Percentiles rank a stretch among this genome's conserved stretches.
Conservation (phyloP, 2,113 vertebrate species). For the Leucoraja erinaceus region DNA sequence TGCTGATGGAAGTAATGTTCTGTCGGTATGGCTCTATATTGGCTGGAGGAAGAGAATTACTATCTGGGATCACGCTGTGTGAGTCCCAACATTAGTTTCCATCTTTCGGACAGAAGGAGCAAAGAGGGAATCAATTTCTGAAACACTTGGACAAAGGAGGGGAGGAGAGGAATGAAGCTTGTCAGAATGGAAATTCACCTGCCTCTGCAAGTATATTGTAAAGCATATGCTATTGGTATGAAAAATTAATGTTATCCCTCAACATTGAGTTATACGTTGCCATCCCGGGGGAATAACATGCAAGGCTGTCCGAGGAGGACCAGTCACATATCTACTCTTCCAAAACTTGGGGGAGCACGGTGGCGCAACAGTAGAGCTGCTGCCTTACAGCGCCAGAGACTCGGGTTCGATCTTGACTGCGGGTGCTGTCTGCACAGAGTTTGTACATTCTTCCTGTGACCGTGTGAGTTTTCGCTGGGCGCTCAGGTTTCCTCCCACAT, state of each 20-base stretch:
- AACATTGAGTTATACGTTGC: neutral
- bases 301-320: neutral
- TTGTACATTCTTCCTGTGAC: no score
- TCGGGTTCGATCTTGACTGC: no score
- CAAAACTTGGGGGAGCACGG: neutral
- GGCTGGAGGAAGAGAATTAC: neutral
- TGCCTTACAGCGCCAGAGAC: no score
- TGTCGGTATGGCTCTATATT: neutral
- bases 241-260: neutral
- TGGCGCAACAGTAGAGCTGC: no score
- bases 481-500: no score
- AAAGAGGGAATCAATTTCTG: neutral
- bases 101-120: neutral
- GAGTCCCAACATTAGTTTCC: neutral
- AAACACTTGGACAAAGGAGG: neutral
- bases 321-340: neutral
- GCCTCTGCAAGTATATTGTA: neutral
- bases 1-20: neutral
- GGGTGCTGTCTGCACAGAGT: no score
- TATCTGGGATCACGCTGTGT: neutral
- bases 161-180: neutral
- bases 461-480: no score
- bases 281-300: neutral
- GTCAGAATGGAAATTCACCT: neutral
- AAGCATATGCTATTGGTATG: neutral